A percentile compares a stretch with the other conserved stretches of the same genome.
Evolutionary conservation across 1,140 invertebrate genomes (phyloP).

Genomic region (Gonioctena quinquepunctata): DNA sequence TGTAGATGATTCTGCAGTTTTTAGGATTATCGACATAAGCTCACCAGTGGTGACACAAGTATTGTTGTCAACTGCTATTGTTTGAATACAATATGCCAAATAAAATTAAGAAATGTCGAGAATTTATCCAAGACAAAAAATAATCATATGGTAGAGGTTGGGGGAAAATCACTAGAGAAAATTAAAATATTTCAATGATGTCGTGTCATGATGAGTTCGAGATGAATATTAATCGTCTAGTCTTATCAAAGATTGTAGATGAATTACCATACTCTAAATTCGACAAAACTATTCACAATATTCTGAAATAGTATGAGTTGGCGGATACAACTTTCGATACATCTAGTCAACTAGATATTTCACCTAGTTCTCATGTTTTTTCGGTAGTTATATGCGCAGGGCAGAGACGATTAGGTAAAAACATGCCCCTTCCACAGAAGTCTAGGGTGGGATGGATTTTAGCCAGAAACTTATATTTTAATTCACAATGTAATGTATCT

Average conservation of each 20-base stretch:
- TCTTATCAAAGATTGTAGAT: slow-evolving; percentile 8
- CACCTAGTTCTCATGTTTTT: slow-evolving; percentile 42
- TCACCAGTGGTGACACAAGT: no score
- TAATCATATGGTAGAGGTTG: not conserved
- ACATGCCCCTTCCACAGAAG: slow-evolving; percentile 29
- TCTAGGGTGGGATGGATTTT: slow-evolving; percentile 43
- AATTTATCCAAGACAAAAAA: not conserved
- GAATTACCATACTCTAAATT: slow-evolving; percentile 6
- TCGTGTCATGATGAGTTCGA: no score
- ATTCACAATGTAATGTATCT: no score
- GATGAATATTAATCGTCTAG: no score
- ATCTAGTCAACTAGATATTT: slow-evolving; percentile 39
- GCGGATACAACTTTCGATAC: slow-evolving; percentile 43
- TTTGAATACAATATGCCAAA: no score
- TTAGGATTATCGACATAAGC: no score
- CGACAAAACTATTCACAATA: not conserved
- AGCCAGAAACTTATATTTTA: slow-evolving; percentile 20
- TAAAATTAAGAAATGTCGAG: no score
- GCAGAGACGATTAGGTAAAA: slow-evolving; percentile 12
- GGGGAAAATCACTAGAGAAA: no score
- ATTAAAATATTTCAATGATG: no score
- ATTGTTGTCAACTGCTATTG: no score
- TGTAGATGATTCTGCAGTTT: no score
- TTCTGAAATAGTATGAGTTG: slow-evolving; percentile 20
- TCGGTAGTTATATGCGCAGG: slow-evolving; percentile 34